Base-by-base conservation (phyloP, 2,113 vertebrate genomes). In the Proterorhinus semilunaris region DNA sequence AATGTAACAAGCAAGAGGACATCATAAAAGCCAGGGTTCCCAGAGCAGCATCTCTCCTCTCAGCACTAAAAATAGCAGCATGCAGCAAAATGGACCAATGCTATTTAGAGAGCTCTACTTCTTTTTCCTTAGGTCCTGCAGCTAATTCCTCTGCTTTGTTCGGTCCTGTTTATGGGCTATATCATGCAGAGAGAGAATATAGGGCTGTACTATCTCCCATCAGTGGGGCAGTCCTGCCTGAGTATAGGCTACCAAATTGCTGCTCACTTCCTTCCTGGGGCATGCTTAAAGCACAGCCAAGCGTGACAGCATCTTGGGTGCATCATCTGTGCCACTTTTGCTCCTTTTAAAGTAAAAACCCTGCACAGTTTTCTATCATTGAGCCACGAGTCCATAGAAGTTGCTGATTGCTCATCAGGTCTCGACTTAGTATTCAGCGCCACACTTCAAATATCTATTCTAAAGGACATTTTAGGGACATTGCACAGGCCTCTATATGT, bases 1-100 rank as follows among this genome's bases (percentile, higher is more conserved):
- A 67, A 61, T 87, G 79, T 86, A 84, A 80, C 79, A 78, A 71
- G 69, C 77, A 76, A 71, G 69, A 87, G 80, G 89, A 90, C 88
- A 84, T 88, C 81, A 84, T 58, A 42, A 58, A 87, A 87, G 84
- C 73, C 86, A 81, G 54, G 73, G 77, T 75, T 90, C 82, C 83
- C 90, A 83, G 86, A 83, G 88, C 92, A 86, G 90, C 86, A 88
- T 89, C 83, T 58, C 53, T 55, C 53, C 17, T 55, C 55, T 82
- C 75, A 7, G 69, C 79, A 78, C 92, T 92, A 93, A 91, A 92
- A 91, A 93, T 93, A 92, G 92, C 81, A 87, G 68, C 88, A 87
- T 90, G 91, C 92, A 90, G 90, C 82, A 92, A 90, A 90, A 89
- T 72, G 85, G 85, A 89, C 76, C 78, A 81, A 74, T 88, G 88